These are phyloP conservation scores for Antheraea yamamai DNA, from an alignment of 2,888 invertebrate genomes.

Conservation along the genomic window DNA sequence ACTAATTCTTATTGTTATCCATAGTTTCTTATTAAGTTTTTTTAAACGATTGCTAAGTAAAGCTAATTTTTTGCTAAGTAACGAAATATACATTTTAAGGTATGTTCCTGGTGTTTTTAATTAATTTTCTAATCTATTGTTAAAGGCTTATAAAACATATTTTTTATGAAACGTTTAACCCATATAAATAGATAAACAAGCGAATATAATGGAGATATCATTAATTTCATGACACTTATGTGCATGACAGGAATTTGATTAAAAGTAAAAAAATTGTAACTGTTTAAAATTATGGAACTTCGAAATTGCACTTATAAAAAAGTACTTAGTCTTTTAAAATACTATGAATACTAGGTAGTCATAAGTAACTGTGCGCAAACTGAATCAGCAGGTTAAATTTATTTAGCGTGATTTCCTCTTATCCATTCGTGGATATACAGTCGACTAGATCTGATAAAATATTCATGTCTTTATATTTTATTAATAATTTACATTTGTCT, in stretches of 20 bases:
- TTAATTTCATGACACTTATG: background rate
- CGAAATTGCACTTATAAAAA: background rate
- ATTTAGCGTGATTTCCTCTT: constrained; percentile 43
- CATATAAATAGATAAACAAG: background rate
- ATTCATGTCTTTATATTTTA: background rate
- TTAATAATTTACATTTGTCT: background rate
- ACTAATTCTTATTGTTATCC: no score
- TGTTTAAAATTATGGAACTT: background rate
- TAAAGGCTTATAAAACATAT: no score
- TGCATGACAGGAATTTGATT: background rate
- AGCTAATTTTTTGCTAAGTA: no score
- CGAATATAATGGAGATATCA: background rate
- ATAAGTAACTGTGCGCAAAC: constrained; percentile 58
- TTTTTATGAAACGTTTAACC: background rate
- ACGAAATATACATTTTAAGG: no score
- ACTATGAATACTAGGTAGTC: constrained; percentile 49
- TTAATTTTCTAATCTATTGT: no score
- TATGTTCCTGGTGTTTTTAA: no score
- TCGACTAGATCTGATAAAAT: constrained; percentile 29
- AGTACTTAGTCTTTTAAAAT: constrained; percentile 23
- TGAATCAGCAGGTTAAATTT: constrained; percentile 65
- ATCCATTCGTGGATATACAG: constrained; percentile 29
- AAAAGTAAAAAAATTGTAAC: background rate
- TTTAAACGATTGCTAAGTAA: no score
- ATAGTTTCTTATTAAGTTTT: no score